Base-by-base conservation (phyloP, 2,113 vertebrate species). In the Clinocottus analis region DNA sequence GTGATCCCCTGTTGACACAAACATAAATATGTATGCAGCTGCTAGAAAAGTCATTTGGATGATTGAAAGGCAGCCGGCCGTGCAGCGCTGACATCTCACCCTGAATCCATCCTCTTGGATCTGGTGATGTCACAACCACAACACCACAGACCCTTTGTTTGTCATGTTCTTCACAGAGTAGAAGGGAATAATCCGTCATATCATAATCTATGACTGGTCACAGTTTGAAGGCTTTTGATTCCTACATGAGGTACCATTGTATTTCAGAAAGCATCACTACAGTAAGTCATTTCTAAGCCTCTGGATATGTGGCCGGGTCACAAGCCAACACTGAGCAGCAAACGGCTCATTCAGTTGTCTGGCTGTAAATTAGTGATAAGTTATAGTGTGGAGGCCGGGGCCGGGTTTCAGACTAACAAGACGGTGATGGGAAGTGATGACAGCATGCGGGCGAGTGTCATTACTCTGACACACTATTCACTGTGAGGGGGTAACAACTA, bases 231-330 rank as follows among this genome's bases (percentile, higher is more conserved):
- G 37, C 56, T 66, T 37, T 43, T 16, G 35, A 7, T 37, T 68
- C 35, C 56, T 62, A 63, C 63, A 39, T 25, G 66, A 63, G 41
- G 59, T n/a, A n/a, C 84, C 79, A 81, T 79, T 86, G 72, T 19
- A 76, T 74, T 60, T 37, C 35, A 71, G 75, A 89, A 85, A 83
- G 74, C 60, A 25, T 47, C 65, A 68, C 81, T 79, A 86, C 77
- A 86, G 77, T 88, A 83, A 88, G 82, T 90, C 83, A 85, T 91
- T 90, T 85, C 85, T 73, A 79, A 64, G 75, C 60, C 59, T 79
- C 33, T 80, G 85, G 78, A 88, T 88, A 87, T 88, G 88, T 51
- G 75, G 55, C 63, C 70, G 79, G 87, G 90, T 87, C 88, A 89
- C 82, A 89, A 89, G 86, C 81, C 84, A 86, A 71, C 75, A 35